Conservation (phyloP, 2,113 vertebrate species). For the Pogonocichla stellata region DNA sequence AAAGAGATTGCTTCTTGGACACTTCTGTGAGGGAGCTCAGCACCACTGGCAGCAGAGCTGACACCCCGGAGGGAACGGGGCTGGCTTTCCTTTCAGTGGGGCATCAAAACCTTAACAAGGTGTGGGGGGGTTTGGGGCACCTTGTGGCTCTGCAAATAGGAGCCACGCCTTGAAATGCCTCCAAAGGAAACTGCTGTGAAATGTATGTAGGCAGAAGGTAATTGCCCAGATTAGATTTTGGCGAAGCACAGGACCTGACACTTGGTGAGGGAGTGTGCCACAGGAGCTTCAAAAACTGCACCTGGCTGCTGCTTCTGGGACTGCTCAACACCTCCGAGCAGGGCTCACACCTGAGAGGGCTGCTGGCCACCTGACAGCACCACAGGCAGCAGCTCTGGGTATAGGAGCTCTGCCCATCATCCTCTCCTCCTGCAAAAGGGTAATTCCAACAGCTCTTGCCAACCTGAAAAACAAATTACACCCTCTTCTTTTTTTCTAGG, state of each 20-base stretch:
- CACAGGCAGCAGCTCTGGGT: neutral
- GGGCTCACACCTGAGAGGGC: neutral
- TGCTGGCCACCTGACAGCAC: neutral
- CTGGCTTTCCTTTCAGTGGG: neutral
- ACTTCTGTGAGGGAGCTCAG: neutral
- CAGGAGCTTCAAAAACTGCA: neutral
- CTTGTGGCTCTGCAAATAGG: neutral
- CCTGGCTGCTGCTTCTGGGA: fast-evolving
- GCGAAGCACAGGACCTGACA: neutral
- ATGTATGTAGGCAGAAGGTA: neutral
- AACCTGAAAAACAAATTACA: neutral
- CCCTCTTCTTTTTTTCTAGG: neutral
- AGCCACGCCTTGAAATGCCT: neutral
- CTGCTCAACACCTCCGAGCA: neutral
- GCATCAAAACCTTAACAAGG: neutral
- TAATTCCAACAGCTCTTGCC: neutral
- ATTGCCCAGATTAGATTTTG: neutral
- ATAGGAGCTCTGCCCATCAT: fast-evolving
- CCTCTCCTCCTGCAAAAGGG: neutral
- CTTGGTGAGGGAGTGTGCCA: neutral
- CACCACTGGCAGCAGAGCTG: fast-evolving
- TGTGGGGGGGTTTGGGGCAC: neutral
- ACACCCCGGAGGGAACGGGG: neutral
- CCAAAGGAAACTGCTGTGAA: neutral
- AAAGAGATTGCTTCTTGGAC: neutral